Base-by-base conservation (phyloP, 2,888 invertebrate species). In the Rutpela maculata region DNA sequence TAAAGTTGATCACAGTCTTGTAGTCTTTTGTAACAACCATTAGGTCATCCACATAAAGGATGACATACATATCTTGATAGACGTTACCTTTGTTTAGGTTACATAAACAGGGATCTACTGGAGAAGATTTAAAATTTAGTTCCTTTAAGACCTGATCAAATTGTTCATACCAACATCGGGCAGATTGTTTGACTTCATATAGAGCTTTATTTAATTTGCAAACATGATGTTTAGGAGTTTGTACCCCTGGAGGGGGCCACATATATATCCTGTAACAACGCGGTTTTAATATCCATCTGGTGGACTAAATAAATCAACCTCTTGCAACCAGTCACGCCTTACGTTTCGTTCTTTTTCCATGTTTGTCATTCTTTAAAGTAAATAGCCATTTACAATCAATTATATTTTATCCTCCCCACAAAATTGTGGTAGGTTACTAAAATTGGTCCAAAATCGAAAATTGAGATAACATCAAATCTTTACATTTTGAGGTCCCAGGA, bases 201-300 rank as follows among this genome's bases (percentile, higher is more conserved):
- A 60, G 12, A 19, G 60, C 18, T 60, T 26, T 60, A 60, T 59
- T 59, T 19, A 59, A 59, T 59, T 19, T 26, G 26, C 26, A 26
- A 26, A 26, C 26, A 26, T 22, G 9, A 6, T 12, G 1, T 60
- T 7, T 60, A 60, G 9, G 38, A 11, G 38, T 22, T 19, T 19
- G 17, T n/a, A n/a, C n/a, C n/a, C n/a, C n/a, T 19, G 15, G 15
- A 9, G 11, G 60, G 4, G 18, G 5, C 18, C 60, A 60, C 12
- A 22, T 15, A 60, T n/a, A 66, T 69, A n/a, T 35, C 26, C 26
- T 4, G 2, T 26, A 26, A 26, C 2, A 68, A 68, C 0, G 43
- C 68, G n/a, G 31, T 68, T n/a, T 68, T 68, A 0, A n/a, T 50
- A 50, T 68, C 66, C 35, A 65, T 15, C n/a, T 65, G 66, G 31